Base-by-base conservation (phyloP, 2,113 vertebrate genomes). In the Glaucomys volans region DNA sequence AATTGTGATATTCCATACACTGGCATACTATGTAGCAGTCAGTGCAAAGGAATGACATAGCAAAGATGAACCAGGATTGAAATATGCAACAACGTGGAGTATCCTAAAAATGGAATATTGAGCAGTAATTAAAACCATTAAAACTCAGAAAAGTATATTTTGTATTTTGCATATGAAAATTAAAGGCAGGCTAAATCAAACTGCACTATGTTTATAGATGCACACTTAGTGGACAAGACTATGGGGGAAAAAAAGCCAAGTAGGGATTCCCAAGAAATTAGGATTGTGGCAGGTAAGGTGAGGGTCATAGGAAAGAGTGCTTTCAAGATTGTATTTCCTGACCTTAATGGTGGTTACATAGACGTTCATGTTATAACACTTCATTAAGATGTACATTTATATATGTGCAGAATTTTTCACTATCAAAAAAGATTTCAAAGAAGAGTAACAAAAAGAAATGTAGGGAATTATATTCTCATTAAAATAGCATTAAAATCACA, bases 391-490 rank as follows among this genome's bases (percentile, higher is more conserved):
- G 50, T n/a, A 86, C 32, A 87, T 42, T 91, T 69, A 67, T 54
- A 12, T 69, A 26, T 24, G 26, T 93, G 24, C 80, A 96, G 59
- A 80, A 50, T 71, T 59, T 71, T 93, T 85, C 3, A 37, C 26
- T 87, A 57, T 80, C n/a, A 50, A 42, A 80, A 91, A 93, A 77
- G 44, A 8, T 44, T 69, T 90, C 14, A 28, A 86, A 92, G 64
- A 74, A 89, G 8, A 91, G 32, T 52, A 35, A 67, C 47, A 20
- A 80, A 67, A 72, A 6, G 35, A 91, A 76, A 44, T 37, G 5
- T 35, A 95, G 24, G 52, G 42, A 92, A 71, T 90, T 92, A 74
- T 18, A 44, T 66, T 87, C 59, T 20, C 37, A 66, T 84, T 91
- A 88, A 81, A 69, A 64, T 66, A n/a, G 10, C 22, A 86, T 90